These are phyloP conservation scores for Papilio protenor DNA, from an alignment of 2,888 invertebrate species.

Conservation along the genomic window DNA sequence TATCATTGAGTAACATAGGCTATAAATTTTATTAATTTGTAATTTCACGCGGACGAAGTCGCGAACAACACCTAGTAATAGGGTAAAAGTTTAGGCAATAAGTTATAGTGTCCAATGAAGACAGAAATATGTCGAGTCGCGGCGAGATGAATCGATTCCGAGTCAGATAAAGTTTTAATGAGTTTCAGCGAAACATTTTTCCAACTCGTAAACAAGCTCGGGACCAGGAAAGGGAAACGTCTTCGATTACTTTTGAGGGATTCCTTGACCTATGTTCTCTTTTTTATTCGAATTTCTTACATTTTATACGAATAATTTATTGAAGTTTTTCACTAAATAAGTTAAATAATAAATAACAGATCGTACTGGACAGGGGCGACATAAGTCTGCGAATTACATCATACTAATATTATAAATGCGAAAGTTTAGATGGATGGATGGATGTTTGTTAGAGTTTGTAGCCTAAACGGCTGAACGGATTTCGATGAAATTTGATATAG, in stretches of 20 bases:
- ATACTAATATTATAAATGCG: too few species aligned
- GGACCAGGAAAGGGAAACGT: constrained; percentile 2
- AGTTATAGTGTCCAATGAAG: neutral
- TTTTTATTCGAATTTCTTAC: too few species aligned
- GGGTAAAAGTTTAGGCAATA: neutral
- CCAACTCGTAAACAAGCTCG: constrained; percentile 22
- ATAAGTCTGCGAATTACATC: too few species aligned
- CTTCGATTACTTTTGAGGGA: constrained; percentile 4
- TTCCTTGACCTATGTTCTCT: constrained; percentile 8
- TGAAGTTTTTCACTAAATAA: neutral
- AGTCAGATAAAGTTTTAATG: constrained; percentile 25
- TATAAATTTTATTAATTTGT: too few species aligned
- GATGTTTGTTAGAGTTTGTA: too few species aligned
- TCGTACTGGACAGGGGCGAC: too few species aligned
- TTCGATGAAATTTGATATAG: too few species aligned
- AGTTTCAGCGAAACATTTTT: constrained; percentile 25
- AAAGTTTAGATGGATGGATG: too few species aligned
- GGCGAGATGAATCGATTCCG: constrained; percentile 16
- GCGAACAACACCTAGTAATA: neutral
- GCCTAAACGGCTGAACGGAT: too few species aligned
- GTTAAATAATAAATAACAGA: too few species aligned
- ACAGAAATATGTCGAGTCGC: constrained; percentile 12
- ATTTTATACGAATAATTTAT: neutral
- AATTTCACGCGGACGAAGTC: too few species aligned
- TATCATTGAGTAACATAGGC: too few species aligned